Base-by-base conservation (phyloP, 2,113 vertebrate species). In the Myotis davidii region DNA sequence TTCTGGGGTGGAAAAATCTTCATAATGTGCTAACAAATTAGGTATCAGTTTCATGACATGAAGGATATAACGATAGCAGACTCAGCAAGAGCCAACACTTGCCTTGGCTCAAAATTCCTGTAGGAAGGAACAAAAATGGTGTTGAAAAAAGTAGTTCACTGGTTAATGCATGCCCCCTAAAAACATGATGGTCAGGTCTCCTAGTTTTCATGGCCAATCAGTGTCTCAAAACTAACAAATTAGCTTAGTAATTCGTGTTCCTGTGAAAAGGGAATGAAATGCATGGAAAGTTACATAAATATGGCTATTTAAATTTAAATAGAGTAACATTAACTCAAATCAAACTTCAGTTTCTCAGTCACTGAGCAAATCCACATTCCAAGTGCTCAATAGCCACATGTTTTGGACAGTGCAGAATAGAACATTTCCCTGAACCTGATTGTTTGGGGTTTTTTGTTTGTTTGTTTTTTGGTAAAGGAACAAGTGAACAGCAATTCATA, bases 251-350 rank as follows among this genome's bases (percentile, higher is more conserved):
- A 69, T 4, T 65, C 10, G 4, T 42, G 4, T 14, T 85, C 5
- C 21, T 73, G 1, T n/a, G 0, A 67, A 69, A 77, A 72, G 17
- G 77, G 2, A 2, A 48, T 9, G 6, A 67, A 21, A 18, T 9
- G 16, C 50, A 56, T 18, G 61, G 16, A 32, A 5, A 25, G 5
- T 93, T 27, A 18, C 85, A 1, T 37, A 65, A 11, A 72, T 21
- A 1, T 78, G 14, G 23, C 4, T 79, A 25, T 78, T 94, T 54
- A 77, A 39, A 76, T 76, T 79, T 56, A 83, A 85, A 76, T 83
- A 64, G 86, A 48, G 83, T 84, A n/a, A 74, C 78, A n/a, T 54
- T 21, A n/a, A 73, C 8, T 61, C 14, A 76, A 59, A 45, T 74
- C 18, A 77, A 50, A 67, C 3, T 16, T 70, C 2, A 48, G 0